phyloP scores from a whole-genome alignment of 2,888 invertebrate species.

The Trachelus stipa region DNA sequence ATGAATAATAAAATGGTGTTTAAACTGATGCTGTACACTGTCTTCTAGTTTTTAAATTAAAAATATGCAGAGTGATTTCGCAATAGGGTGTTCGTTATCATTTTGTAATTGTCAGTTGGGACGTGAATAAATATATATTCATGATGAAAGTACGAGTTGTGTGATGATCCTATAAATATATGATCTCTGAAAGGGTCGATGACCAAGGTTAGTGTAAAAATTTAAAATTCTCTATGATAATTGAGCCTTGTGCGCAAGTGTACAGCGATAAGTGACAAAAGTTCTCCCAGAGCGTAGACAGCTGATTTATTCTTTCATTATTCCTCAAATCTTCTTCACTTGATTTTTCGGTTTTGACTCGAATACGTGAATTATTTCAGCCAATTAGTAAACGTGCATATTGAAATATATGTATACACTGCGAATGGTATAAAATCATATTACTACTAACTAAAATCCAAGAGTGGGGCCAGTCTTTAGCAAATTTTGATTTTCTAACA shows the following conservation, averaged over 20 bases:
- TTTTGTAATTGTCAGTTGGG: not conserved
- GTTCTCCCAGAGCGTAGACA: not conserved
- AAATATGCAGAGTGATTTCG: not conserved
- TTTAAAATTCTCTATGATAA: not conserved
- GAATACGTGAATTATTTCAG: not conserved
- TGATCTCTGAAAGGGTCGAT: not conserved
- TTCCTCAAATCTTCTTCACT: not conserved
- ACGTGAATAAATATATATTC: not conserved
- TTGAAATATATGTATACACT: not conserved
- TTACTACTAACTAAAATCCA: not conserved
- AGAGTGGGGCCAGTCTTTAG: not conserved
- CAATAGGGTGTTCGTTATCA: not conserved
- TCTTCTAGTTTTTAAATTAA: not conserved
- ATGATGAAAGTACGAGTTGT: not conserved
- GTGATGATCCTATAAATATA: not conserved
- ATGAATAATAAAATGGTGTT: not conserved
- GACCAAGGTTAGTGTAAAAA: not conserved
- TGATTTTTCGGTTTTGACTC: not conserved
- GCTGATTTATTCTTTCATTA: not conserved
- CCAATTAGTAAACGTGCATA: not conserved
- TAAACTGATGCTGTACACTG: not conserved
- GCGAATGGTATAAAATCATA: not conserved
- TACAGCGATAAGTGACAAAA: not conserved
- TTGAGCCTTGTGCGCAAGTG: not conserved
- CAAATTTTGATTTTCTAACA: not conserved